Conservation (phyloP, 35 echinoderm and acorn worm genomes). For the Stichopus chloronotus region DNA sequence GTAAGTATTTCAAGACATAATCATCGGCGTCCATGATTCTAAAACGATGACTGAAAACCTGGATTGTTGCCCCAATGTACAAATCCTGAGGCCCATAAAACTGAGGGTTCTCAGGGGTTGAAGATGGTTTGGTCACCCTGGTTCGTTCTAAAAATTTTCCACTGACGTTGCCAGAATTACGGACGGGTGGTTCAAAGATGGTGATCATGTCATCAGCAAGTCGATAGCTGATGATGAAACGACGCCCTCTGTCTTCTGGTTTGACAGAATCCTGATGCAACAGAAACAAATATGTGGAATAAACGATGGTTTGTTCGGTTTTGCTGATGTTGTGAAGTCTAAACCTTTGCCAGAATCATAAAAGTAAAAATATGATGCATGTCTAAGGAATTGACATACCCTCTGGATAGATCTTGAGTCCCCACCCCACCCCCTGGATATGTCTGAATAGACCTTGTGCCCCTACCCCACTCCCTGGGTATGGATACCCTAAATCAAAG, state of each 20-base stretch:
- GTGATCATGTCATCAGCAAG: constrained; percentile 98
- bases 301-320: background rate
- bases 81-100: constrained; percentile 97
- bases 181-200: constrained; percentile 95
- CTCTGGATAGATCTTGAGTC: no score
- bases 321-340: background rate
- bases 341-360: background rate
- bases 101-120: constrained; percentile 71
- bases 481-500: no score
- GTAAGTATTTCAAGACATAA: constrained; percentile 82
- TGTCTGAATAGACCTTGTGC: no score
- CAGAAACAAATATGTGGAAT: background rate
- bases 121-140: constrained; percentile 80
- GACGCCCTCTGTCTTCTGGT: constrained; percentile 90
- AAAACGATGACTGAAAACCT: constrained; percentile 86
- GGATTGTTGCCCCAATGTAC: constrained; percentile 75
- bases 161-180: constrained; percentile 92
- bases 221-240: constrained; percentile 95
- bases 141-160: constrained; percentile 90
- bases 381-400: background rate
- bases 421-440: no score
- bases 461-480: no score
- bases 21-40: constrained; percentile 90
- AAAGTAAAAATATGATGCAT: background rate
- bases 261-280: constrained; percentile 83